Percentiles rank a stretch among this genome's conserved stretches.
Conservation (phyloP, 1,140 invertebrate species). For the Tribolium madens region DNA sequence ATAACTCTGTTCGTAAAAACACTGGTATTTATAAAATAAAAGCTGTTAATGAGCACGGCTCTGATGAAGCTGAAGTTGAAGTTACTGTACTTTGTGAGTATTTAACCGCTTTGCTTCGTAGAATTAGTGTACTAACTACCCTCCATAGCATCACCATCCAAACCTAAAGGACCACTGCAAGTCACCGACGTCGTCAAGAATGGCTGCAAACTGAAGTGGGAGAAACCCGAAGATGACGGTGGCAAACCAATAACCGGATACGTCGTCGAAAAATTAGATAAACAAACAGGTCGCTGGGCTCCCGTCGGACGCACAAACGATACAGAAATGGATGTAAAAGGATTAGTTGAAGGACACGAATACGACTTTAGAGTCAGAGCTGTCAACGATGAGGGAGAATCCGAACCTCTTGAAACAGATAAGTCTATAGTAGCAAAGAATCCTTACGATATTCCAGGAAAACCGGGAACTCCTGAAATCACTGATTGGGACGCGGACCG, state of each 20-base stretch:
- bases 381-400: conserved; percentile 98
- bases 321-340: conserved; percentile 91
- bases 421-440: conserved; percentile 90
- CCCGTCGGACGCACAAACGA: conserved; percentile 89
- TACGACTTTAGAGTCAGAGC: conserved; percentile 98
- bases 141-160: conserved; percentile 77
- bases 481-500: conserved; percentile 94
- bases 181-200: conserved; percentile 94
- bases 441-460: conserved; percentile 90
- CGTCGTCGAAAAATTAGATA: conserved; percentile 96
- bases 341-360: conserved; percentile 92
- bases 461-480: conserved; percentile 89
- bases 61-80: conserved; percentile 94
- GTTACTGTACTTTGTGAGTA: conserved; percentile 87
- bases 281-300: conserved; percentile 92
- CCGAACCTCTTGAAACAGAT: conserved; percentile 93
- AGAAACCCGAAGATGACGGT: conserved; percentile 98
- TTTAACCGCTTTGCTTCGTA: conserved; percentile 35
- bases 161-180: conserved; percentile 91
- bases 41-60: conserved; percentile 92
- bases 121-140: conserved; percentile 40
- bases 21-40: conserved; percentile 92
- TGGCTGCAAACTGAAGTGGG: conserved; percentile 94
- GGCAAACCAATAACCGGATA: conserved; percentile 97
- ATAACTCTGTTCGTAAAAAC: conserved; percentile 84